A percentile compares a stretch with the other conserved stretches of the same genome.
Evolutionary conservation across 2,888 invertebrate species (phyloP).

Genomic region (Erebia ligea): DNA sequence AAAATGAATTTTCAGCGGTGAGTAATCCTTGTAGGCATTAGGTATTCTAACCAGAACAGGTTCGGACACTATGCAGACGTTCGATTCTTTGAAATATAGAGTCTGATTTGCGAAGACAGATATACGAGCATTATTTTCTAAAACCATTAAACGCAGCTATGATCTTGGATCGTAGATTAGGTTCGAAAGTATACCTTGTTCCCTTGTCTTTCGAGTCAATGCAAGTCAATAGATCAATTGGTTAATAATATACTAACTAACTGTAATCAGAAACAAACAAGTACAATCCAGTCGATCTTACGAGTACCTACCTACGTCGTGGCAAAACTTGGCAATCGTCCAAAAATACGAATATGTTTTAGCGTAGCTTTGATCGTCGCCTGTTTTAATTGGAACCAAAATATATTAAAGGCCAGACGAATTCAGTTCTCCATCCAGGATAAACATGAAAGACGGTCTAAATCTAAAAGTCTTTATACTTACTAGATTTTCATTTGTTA

Average conservation of each 20-base stretch:
- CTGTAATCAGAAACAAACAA: constrained; percentile 38
- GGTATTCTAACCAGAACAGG: constrained; percentile 35
- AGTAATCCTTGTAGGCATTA: constrained; percentile 35
- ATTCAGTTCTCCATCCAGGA: not conserved
- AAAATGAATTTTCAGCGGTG: constrained; percentile 31
- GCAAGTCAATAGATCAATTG: constrained; percentile 23
- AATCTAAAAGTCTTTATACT: too few species aligned
- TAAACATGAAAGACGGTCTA: too few species aligned
- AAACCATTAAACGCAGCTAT: constrained; percentile 43
- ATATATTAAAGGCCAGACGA: not conserved
- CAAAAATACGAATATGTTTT: constrained; percentile 52
- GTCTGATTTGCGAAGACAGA: constrained; percentile 53
- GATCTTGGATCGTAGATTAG: constrained; percentile 10
- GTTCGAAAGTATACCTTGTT: constrained; percentile 31
- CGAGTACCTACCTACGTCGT: constrained; percentile 38
- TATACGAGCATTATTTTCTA: constrained; percentile 46
- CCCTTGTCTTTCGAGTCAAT: constrained; percentile 8
- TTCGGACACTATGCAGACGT: constrained; percentile 56
- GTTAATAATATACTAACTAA: constrained; percentile 25
- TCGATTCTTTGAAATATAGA: constrained; percentile 49
- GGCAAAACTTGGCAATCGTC: constrained; percentile 49
- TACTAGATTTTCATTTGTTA: too few species aligned
- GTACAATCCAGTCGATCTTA: not conserved
- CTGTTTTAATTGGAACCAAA: constrained; percentile 25
- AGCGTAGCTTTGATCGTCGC: constrained; percentile 37